Percentiles rank a stretch among this genome's conserved stretches.
These are phyloP conservation scores for Cryptotis parvus DNA, from an alignment of 2,113 vertebrate species.

Conservation along the genomic window DNA sequence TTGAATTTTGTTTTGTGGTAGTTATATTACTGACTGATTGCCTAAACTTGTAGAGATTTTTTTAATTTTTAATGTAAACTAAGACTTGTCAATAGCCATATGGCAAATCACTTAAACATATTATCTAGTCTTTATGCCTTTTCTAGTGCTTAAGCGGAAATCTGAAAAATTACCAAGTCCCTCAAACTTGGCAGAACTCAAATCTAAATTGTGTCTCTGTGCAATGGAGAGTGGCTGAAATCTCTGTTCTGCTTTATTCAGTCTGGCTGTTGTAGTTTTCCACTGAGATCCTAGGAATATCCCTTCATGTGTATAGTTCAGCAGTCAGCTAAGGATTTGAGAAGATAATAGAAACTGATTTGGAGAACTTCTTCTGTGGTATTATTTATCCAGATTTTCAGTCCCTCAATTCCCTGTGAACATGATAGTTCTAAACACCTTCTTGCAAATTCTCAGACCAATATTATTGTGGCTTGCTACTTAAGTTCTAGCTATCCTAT, in stretches of 20 bases:
- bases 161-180: neutral
- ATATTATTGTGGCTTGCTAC: neutral
- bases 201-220: neutral
- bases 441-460: neutral
- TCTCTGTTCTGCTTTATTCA: constrained; percentile 25
- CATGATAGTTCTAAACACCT: neutral
- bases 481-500: neutral
- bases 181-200: constrained; percentile 6
- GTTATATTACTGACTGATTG: constrained; percentile 22
- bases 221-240: neutral
- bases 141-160: constrained; percentile 13
- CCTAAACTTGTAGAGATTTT: neutral
- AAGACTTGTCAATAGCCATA: constrained; percentile 3
- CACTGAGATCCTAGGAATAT: neutral
- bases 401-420: neutral
- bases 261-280: neutral
- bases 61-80: neutral
- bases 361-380: neutral
- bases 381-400: neutral
- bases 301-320: neutral
- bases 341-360: neutral
- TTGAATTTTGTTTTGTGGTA: constrained; percentile 4
- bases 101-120: neutral
- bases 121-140: constrained; percentile 27
- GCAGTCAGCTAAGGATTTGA: neutral